Conservation (phyloP, 2,113 vertebrate species). For the Sinosuthora webbiana region DNA sequence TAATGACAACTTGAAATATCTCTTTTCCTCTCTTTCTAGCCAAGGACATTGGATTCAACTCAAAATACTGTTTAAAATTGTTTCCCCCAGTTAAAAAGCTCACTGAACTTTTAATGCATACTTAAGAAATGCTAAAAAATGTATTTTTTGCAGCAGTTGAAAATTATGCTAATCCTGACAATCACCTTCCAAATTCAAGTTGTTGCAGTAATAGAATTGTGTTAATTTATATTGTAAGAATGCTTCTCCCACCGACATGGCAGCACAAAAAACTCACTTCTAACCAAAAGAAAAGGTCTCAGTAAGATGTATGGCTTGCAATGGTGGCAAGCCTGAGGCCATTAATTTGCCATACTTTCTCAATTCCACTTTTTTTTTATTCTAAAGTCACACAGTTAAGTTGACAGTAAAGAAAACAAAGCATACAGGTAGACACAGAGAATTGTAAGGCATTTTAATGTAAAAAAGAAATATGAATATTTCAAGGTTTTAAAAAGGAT, state of each 20-base stretch:
- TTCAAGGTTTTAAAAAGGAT: background rate
- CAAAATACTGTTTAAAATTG: background rate
- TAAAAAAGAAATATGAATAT: background rate
- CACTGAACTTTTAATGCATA: background rate
- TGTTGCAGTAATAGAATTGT: background rate
- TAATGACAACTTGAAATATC: background rate
- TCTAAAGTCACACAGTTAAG: background rate
- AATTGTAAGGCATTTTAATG: background rate
- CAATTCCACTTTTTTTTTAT: background rate
- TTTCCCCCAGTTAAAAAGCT: background rate
- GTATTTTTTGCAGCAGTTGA: background rate
- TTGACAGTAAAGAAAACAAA: background rate
- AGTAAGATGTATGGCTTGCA: background rate
- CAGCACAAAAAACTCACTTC: background rate
- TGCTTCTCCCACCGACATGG: background rate
- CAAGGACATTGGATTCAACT: background rate
- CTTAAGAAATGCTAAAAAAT: background rate
- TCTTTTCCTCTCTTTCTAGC: background rate
- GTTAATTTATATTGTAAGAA: background rate
- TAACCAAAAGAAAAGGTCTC: background rate
- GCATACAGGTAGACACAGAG: background rate
- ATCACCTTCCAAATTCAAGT: background rate
- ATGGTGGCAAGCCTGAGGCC: background rate
- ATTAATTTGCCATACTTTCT: background rate
- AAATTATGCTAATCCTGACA: background rate